Percentiles rank a stretch among this genome's conserved stretches.
These are phyloP conservation scores for Drosophila subquinaria DNA, from an alignment of 2,888 invertebrate genomes.

Conservation along the genomic window DNA sequence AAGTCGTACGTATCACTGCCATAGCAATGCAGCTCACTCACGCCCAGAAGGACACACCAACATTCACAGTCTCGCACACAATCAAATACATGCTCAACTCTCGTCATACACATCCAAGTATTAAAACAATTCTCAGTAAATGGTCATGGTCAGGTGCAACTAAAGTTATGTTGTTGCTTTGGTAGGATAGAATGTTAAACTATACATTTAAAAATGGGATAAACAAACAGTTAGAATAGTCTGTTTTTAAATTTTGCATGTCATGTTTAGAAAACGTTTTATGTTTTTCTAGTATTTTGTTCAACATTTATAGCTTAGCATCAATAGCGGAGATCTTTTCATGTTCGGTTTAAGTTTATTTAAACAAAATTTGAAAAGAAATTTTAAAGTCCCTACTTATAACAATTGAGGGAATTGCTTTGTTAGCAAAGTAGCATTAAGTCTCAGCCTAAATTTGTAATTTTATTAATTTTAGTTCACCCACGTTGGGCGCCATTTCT, in stretches of 20 bases:
- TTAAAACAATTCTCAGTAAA: conserved; percentile 24
- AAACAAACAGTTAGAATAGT: background rate
- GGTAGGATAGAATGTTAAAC: background rate
- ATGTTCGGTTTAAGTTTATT: background rate
- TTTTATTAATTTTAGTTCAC: background rate
- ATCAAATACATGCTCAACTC: conserved; percentile 27
- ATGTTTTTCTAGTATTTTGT: background rate
- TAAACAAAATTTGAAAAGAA: no score
- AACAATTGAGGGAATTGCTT: background rate
- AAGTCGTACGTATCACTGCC: conserved; percentile 23
- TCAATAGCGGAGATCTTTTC: background rate
- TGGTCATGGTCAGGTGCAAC: conserved; percentile 22
- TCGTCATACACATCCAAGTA: conserved; percentile 30
- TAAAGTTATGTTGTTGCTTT: conserved; percentile 3
- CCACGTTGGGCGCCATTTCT: conserved; percentile 1
- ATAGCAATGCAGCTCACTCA: conserved; percentile 44
- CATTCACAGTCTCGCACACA: conserved; percentile 32
- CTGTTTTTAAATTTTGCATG: conserved; percentile 15
- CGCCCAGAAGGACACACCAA: conserved; percentile 16
- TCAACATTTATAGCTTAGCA: background rate
- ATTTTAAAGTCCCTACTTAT: background rate
- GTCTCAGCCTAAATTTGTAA: background rate
- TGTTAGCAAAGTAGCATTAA: background rate
- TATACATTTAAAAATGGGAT: background rate
- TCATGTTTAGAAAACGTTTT: background rate